Evolutionary conservation across 1,140 invertebrate genomes (phyloP), one percentile per base, ranked within the genome.

Genomic region (Calycopis cecrops): DNA sequence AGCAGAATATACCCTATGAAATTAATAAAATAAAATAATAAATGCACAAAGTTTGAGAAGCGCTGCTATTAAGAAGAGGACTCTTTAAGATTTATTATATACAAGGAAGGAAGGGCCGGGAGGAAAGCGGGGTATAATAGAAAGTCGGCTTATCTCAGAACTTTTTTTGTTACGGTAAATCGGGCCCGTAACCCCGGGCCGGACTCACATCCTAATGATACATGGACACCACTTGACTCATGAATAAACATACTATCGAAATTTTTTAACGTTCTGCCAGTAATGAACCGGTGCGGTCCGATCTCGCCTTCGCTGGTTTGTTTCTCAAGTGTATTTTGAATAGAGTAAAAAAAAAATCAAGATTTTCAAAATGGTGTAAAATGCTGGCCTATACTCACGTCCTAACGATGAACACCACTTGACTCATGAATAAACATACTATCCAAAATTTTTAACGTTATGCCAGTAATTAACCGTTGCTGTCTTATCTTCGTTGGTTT

Each of bases 11-110:
- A n/a, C n/a, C n/a, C n/a, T n/a, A n/a, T n/a, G n/a, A n/a, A n/a
- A n/a, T n/a, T n/a, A 40, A 12, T 37, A 49, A 48, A 55, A 51
- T 35, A 42, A 28, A 52, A 55, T 40, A 33, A 28, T 28, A 16
- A 21, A 57, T 59, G 34, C 18, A 18, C 38, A 64, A 68, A 73
- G 53, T 62, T 85, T 83, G 79, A 65, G 66, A 21, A 68, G 60
- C 71, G 42, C 60, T 74, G 71, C 42, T 11, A 62, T 65, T 69
- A 63, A 72, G 68, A 70, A 75, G 74, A 73, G 73, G 76, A 74
- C 73, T 77, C 70, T 67, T 79, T 73, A 82, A 85, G 79, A 85
- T 85, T 85, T 85, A 85, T 85, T 85, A 79, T 79, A 69, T 76
- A 82, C 74, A 83, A 77, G 78, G 75, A 78, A 79, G 71, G 63